Conservation (phyloP, 2,888 invertebrate species). For the Cephalotes varians region DNA sequence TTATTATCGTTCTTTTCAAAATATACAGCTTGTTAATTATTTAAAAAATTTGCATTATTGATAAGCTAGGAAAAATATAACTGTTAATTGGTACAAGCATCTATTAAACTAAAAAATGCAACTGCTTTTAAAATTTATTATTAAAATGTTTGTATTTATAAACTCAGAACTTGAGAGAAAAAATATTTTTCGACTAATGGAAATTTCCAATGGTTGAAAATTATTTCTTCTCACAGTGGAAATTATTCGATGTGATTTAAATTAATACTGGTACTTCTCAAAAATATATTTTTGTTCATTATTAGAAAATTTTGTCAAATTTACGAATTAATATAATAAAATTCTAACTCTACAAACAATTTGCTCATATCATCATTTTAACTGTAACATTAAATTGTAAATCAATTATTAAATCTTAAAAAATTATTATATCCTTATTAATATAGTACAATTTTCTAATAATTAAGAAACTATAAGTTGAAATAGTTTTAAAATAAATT, state of each 20-base stretch:
- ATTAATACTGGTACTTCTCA: neutral
- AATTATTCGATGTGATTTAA: neutral
- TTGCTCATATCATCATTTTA: neutral
- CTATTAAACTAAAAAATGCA: neutral
- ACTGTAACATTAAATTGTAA: neutral
- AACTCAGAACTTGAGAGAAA: neutral
- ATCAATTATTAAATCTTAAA: neutral
- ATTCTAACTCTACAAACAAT: neutral
- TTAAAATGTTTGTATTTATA: neutral
- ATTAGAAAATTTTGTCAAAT: neutral
- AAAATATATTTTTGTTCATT: neutral
- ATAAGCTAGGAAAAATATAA: constrained; percentile 1
- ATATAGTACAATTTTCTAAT: neutral
- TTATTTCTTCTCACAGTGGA: neutral
- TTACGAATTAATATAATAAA: neutral
- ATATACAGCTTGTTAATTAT: neutral
- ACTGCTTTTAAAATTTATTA: neutral
- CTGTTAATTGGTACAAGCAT: neutral
- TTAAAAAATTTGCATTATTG: neutral
- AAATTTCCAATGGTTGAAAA: neutral
- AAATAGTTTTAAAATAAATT: neutral
- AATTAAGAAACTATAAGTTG: neutral
- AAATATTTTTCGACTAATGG: neutral
- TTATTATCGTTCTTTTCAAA: too few relatives aligned
- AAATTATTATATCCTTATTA: too few relatives aligned